Percentiles rank a stretch among this genome's conserved stretches.
Conservation (phyloP, 1,140 invertebrate genomes). For the Polypedilum vanderplanki region DNA sequence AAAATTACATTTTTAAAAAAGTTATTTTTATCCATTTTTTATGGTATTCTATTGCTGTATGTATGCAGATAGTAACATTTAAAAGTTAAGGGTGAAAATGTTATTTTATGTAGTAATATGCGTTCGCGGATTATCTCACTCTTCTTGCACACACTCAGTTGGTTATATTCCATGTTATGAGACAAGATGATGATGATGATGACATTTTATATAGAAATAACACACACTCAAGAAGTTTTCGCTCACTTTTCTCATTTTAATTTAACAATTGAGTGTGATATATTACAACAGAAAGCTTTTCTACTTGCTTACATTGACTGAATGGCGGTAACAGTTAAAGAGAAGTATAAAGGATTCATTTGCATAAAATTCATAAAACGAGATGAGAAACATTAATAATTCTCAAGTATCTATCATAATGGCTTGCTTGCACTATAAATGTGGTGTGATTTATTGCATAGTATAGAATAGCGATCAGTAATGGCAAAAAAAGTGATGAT, state of each 20-base stretch:
- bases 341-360: neutral
- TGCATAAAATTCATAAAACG: conserved; percentile 6
- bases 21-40: no score
- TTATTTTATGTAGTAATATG: no score
- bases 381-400: conserved; percentile 2
- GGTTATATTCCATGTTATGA: neutral
- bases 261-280: neutral
- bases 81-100: no score
- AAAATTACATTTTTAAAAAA: no score
- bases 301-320: neutral
- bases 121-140: neutral
- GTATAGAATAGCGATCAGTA: neutral
- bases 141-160: neutral
- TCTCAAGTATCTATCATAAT: neutral
- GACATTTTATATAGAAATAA: neutral
- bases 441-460: neutral
- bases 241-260: neutral
- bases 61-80: no score
- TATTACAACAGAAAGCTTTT: conserved; percentile 1
- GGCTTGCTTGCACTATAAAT: no score
- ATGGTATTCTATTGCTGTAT: no score
- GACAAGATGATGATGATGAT: neutral
- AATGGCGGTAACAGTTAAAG: no score
- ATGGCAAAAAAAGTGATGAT: neutral
- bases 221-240: neutral